These are phyloP conservation scores for Penaeus monodon DNA, from an alignment of 2,888 invertebrate species.

Conservation along the genomic window DNA sequence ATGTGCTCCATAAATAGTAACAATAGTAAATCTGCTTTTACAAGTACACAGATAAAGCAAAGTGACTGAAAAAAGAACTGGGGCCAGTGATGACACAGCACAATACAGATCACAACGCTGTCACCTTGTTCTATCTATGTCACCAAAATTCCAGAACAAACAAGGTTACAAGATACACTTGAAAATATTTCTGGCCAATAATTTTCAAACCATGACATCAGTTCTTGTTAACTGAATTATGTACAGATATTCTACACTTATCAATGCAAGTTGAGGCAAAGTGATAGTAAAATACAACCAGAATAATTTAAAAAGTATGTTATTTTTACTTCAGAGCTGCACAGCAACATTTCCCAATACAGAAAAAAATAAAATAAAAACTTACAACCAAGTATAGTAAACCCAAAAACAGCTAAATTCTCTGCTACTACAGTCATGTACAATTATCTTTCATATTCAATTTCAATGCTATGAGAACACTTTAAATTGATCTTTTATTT, in stretches of 20 bases:
- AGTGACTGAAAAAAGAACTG: too few species aligned
- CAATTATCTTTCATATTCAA: neutral
- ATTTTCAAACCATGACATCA: too few species aligned
- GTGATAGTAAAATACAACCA: conserved; percentile 22
- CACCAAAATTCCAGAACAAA: conserved; percentile 14
- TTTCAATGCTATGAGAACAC: neutral
- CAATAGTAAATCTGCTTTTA: neutral
- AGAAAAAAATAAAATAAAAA: neutral
- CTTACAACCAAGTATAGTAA: conserved; percentile 17
- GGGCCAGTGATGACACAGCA: conserved; percentile 16
- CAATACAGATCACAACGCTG: conserved; percentile 11
- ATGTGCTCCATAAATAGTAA: neutral
- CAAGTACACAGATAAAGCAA: too few species aligned
- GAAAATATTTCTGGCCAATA: neutral
- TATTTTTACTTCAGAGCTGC: conserved; percentile 3
- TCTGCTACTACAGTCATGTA: neutral
- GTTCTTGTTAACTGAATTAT: neutral
- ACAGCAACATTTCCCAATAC: neutral
- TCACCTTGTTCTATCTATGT: neutral
- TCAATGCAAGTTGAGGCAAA: conserved; percentile 8
- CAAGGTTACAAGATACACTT: neutral
- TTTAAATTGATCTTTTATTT: conserved; percentile 9
- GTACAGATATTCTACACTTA: neutral
- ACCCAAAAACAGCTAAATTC: neutral
- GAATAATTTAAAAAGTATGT: neutral